phyloP scores from a whole-genome alignment of 2,888 invertebrate genomes.

The Pollenia angustigena region DNA sequence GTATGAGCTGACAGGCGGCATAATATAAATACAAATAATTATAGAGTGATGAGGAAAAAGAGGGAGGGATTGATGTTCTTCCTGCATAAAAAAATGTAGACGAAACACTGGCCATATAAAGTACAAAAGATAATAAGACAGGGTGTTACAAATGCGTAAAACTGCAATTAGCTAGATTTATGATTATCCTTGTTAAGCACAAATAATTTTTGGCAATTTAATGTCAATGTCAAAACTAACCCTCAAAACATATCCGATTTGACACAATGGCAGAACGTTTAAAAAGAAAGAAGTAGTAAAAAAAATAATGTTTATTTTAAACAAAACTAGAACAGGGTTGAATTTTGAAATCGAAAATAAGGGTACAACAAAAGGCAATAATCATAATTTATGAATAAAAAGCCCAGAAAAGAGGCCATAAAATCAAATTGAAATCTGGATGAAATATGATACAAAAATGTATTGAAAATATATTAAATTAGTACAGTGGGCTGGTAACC shows the following conservation, averaged over 20 bases:
- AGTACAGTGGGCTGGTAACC: conserved; percentile 51
- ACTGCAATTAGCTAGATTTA: conserved; percentile 83
- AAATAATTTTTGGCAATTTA: conserved; percentile 82
- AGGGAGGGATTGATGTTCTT: conserved; percentile 74
- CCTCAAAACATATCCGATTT: conserved; percentile 61
- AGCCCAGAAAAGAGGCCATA: conserved; percentile 70
- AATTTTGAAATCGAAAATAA: conserved; percentile 55
- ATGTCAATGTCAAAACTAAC: conserved; percentile 76
- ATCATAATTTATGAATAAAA: conserved; percentile 72
- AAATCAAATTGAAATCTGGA: conserved; percentile 82
- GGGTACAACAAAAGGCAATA: conserved; percentile 67
- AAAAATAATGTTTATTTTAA: conserved; percentile 70
- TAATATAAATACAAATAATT: conserved; percentile 58
- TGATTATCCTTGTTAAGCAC: conserved; percentile 83
- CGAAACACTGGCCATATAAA: conserved; percentile 38
- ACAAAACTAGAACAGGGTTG: conserved; percentile 60
- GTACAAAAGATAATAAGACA: conserved; percentile 51
- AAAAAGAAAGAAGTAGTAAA: conserved; percentile 63
- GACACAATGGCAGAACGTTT: conserved; percentile 22
- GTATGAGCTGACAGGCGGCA: conserved; percentile 43
- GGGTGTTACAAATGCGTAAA: conserved; percentile 75
- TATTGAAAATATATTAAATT: conserved; percentile 73
- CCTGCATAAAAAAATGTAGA: not conserved
- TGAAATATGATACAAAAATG: conserved; percentile 80
- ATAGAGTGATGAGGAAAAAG: conserved; percentile 24